These are phyloP conservation scores for Drosophila takahashii DNA, from an alignment of 1,140 invertebrate genomes.

Conservation along the genomic window DNA sequence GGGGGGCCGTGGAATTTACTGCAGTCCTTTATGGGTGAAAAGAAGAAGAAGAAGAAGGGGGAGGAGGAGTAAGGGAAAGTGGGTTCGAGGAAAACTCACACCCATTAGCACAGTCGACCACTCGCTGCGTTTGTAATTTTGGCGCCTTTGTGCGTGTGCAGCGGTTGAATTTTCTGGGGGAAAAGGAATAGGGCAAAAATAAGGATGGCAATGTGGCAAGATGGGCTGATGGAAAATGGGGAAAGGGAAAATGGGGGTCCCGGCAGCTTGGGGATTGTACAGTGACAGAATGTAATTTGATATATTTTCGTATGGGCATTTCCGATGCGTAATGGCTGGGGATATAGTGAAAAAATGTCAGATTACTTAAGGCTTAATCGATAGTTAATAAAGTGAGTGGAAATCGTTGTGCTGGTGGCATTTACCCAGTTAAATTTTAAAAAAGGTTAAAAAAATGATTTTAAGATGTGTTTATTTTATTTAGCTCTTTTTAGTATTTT, in stretches of 20 bases:
- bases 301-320: conserved; percentile 36
- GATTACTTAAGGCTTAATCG: conserved; percentile 3
- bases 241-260: neutral
- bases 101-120: conserved; percentile 46
- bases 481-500: no score
- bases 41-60: neutral
- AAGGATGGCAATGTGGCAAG: conserved; percentile 2
- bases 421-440: neutral
- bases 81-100: conserved; percentile 13
- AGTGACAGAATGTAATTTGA: conserved; percentile 46
- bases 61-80: neutral
- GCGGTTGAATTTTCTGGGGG: conserved; percentile 18
- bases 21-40: conserved; percentile 71
- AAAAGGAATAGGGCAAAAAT: neutral
- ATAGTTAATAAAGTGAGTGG: neutral
- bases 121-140: conserved; percentile 82
- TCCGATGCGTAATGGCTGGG: conserved; percentile 20
- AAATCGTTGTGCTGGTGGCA: no score
- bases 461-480: no score
- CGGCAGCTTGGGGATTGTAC: conserved; percentile 27
- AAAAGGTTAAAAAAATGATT: neutral
- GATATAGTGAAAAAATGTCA: conserved; percentile 7
- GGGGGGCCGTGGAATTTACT: conserved; percentile 44
- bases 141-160: conserved; percentile 81
- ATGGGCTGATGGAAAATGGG: conserved; percentile 2